Evolutionary conservation across 1,140 invertebrate genomes (phyloP), one percentile per base, ranked within the genome.

Genomic region (Drosophila bifasciata): DNA sequence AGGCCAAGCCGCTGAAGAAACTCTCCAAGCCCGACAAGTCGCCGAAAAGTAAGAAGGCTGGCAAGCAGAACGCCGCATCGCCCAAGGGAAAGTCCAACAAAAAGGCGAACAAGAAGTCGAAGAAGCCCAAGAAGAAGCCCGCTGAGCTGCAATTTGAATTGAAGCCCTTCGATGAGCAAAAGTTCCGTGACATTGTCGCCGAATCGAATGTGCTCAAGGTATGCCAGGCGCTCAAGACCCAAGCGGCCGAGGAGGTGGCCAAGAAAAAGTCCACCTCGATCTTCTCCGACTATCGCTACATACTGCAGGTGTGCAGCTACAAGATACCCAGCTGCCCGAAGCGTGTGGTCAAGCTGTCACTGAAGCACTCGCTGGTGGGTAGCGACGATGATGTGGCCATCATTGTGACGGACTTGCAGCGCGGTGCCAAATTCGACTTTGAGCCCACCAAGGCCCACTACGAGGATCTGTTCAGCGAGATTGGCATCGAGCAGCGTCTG

Each of bases 361-460:
- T 94, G n/a, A 93, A 93, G 41, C 89, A 94, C 76, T 91, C 92
- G 0, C 66, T 94, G 16, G 84, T 94, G 2, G 80, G 91, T 5
- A 67, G 84, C 15, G 79, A 91, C 0, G 93, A 93, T 48, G 94
- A 94, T 36, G 81, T 95, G 13, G 93, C 93, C 21, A 74, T 94
- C 7, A 93, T 94, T 69, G 92, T 93, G 9, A 63, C 92, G 0
- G 93, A 94, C 79, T 71, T 93, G 49, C 92, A 93, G 71, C 91
- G 92, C 39, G 92, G 93, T 13, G 88, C 85, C 5, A 92, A 92
- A 58, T 92, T 92, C 36, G 93, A 94, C 64, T 93, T 92, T 68
- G 94, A 95, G 50, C 92, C 93, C 50, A 94, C 94, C 0, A 78
- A 93, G 16, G 92, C 94, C 40, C 92, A 94, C 74, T 94, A 94